These are phyloP conservation scores for Hypselothyrea guttata DNA, from an alignment of 2,888 invertebrate genomes.

Conservation along the genomic window DNA sequence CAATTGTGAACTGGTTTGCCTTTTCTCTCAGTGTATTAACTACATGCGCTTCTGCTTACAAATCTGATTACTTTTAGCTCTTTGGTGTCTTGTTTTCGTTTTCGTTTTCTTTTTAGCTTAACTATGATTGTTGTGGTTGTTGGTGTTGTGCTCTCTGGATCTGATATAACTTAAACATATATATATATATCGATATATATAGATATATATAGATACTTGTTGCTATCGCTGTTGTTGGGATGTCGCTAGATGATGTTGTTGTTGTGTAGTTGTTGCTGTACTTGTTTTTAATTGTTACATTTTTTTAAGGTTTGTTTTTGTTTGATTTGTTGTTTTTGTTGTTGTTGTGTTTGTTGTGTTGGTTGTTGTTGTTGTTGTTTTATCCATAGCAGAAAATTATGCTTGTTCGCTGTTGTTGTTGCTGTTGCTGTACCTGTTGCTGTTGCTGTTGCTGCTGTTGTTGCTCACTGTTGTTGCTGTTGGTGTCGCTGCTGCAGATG, in stretches of 20 bases:
- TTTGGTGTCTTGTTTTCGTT: slow-evolving; percentile 27
- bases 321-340: slow-evolving; percentile 25
- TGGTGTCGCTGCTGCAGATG: slow-evolving; percentile 49
- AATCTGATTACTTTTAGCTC: slow-evolving; percentile 34
- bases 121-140: slow-evolving; percentile 65
- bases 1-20: slow-evolving; percentile 15
- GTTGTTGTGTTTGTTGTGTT: slow-evolving; percentile 24
- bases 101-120: slow-evolving; percentile 49
- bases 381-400: slow-evolving; percentile 69
- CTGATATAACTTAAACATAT: slow-evolving; percentile 42
- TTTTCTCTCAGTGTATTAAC: slow-evolving; percentile 59
- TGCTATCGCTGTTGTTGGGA: slow-evolving; percentile 47
- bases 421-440: slow-evolving; percentile 49
- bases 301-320: slow-evolving; percentile 25
- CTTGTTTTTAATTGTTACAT: slow-evolving; percentile 22
- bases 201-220: slow-evolving; percentile 50
- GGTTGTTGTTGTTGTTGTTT: slow-evolving; percentile 7
- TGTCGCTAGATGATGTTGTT: neutral
- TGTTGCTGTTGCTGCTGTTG: slow-evolving; percentile 32
- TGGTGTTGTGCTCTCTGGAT: slow-evolving; percentile 54
- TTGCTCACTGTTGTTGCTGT: slow-evolving; percentile 46
- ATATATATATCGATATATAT: no score
- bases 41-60: slow-evolving; percentile 70
- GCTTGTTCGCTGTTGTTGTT: slow-evolving; percentile 64
- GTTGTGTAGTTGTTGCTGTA: slow-evolving; percentile 25